Evolutionary conservation across 2,113 vertebrate species (phyloP).

Genomic region (Platysternon megacephalum): DNA sequence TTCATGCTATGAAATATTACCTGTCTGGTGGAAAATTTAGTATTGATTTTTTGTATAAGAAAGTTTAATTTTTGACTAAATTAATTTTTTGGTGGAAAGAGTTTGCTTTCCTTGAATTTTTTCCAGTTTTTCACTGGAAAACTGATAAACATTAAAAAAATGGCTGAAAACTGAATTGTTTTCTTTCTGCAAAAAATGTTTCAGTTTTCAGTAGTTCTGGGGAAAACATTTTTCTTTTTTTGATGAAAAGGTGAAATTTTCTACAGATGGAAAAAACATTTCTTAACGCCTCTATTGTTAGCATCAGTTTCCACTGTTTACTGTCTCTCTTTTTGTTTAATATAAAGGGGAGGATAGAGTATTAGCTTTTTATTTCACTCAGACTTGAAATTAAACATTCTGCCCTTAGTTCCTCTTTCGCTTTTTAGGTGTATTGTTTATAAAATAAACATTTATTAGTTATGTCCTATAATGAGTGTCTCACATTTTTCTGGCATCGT

Average conservation of each 20-base stretch:
- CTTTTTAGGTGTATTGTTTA: neutral
- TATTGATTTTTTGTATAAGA: neutral
- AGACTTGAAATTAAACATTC: neutral
- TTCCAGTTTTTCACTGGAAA: neutral
- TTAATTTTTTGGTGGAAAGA: neutral
- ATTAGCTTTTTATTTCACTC: neutral
- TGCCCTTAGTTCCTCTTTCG: neutral
- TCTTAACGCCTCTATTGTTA: neutral
- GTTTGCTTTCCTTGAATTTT: neutral
- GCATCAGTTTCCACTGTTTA: neutral
- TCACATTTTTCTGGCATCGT: neutral
- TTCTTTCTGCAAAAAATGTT: neutral
- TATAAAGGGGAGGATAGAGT: neutral
- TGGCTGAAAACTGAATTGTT: neutral
- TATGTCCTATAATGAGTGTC: neutral
- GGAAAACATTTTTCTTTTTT: neutral
- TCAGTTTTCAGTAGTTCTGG: neutral
- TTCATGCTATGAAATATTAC: neutral
- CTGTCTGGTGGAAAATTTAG: neutral
- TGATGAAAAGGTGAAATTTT: neutral
- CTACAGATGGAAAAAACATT: neutral
- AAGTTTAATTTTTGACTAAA: neutral
- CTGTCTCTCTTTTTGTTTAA: neutral
- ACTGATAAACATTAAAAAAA: neutral
- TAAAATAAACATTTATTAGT: conserved; percentile 16